These are phyloP conservation scores for Drosophila subobscura DNA, from an alignment of 1,140 invertebrate genomes.

Conservation along the genomic window DNA sequence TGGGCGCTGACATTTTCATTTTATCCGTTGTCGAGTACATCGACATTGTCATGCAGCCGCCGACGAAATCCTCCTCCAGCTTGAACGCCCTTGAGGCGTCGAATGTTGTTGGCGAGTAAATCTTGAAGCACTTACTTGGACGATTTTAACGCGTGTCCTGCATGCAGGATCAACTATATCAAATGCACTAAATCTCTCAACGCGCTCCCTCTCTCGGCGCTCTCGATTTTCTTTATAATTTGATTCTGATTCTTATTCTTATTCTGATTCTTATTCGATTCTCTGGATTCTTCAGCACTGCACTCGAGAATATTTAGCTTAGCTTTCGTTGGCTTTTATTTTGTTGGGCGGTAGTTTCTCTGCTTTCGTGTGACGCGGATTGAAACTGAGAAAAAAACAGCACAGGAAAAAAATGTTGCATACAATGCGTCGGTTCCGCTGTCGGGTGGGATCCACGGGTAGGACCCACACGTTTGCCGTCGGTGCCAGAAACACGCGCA, in stretches of 20 bases:
- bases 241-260: constrained; percentile 10
- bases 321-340: constrained; percentile 19
- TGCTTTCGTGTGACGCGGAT: constrained; percentile 33
- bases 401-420: constrained; percentile 69
- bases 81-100: constrained; percentile 84
- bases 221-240: constrained; percentile 17
- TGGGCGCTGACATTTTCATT: constrained; percentile 84
- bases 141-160: constrained; percentile 70
- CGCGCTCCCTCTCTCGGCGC: not conserved
- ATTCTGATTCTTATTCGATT: not conserved
- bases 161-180: constrained; percentile 69
- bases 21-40: constrained; percentile 84
- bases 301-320: not conserved
- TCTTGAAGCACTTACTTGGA: constrained; percentile 83
- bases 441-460: not conserved
- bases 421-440: not conserved
- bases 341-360: constrained; percentile 30
- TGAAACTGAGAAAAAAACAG: constrained; percentile 71
- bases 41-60: constrained; percentile 84
- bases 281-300: constrained; percentile 1
- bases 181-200: constrained; percentile 25
- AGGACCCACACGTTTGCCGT: not conserved
- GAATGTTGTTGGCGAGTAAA: constrained; percentile 84
- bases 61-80: constrained; percentile 83
- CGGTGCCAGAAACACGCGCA: not conserved